Evolutionary conservation across 1,140 invertebrate species (phyloP).

Genomic region (Halictus rubicundus): DNA sequence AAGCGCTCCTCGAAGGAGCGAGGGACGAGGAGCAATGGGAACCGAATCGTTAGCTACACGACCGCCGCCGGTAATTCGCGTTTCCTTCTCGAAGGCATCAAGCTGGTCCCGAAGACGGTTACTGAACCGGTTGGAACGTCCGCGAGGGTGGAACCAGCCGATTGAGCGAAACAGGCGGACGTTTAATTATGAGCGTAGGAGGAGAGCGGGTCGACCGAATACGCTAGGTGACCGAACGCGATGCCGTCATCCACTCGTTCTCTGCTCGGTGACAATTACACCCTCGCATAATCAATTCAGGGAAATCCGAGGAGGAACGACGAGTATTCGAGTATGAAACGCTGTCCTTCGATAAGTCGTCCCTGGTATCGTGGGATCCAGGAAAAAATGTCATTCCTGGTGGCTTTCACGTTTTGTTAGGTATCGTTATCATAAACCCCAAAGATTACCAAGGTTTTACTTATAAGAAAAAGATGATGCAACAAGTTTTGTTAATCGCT

Average conservation of each 20-base stretch:
- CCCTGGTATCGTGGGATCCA: too few relatives aligned
- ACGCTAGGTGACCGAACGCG: slow-evolving; percentile 34
- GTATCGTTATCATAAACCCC: too few relatives aligned
- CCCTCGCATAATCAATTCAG: slow-evolving; percentile 28
- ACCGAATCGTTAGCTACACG: slow-evolving; percentile 2
- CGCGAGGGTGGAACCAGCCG: slow-evolving; percentile 25
- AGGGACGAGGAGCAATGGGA: not conserved
- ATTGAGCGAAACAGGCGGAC: slow-evolving; percentile 41
- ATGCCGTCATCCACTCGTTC: slow-evolving; percentile 10
- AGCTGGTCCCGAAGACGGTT: slow-evolving; percentile 7
- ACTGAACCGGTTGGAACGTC: slow-evolving; percentile 32
- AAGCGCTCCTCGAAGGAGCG: not conserved
- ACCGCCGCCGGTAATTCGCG: not conserved
- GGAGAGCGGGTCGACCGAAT: slow-evolving; percentile 10
- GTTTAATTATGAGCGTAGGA: slow-evolving; percentile 50
- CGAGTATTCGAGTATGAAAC: not conserved
- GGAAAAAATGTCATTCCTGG: too few relatives aligned
- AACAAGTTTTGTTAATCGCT: too few relatives aligned
- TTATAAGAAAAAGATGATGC: too few relatives aligned
- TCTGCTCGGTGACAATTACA: slow-evolving; percentile 36
- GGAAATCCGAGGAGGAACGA: not conserved
- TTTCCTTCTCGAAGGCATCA: slow-evolving; percentile 5
- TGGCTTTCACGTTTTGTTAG: too few relatives aligned
- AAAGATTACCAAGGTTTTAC: too few relatives aligned
- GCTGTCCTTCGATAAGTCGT: not conserved